Evolutionary conservation across 92 coral and sea anemone species (phyloP).

Genomic region (Epizoanthus rinbou): DNA sequence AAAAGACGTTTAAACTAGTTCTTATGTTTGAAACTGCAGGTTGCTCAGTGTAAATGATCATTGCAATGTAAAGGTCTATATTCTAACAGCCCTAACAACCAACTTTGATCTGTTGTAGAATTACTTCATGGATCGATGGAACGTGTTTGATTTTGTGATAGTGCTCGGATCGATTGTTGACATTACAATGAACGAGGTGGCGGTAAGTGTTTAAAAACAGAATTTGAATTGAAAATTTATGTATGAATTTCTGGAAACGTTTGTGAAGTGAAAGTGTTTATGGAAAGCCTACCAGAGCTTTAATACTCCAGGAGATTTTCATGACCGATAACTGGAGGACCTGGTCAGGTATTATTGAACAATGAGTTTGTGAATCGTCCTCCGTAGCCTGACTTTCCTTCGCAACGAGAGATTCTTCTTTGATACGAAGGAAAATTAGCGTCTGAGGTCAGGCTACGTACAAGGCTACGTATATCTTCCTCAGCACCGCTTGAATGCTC

Average conservation of each 20-base stretch:
- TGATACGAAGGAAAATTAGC: no score
- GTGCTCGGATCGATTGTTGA: slow-evolving; percentile 95
- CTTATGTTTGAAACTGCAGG: not conserved
- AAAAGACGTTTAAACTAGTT: not conserved
- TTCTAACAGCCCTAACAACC: not conserved
- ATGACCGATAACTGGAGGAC: slow-evolving; percentile 11
- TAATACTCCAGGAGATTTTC: not conserved
- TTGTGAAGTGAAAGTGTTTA: not conserved
- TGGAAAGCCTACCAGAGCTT: not conserved
- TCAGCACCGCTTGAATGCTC: no score
- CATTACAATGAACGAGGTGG: slow-evolving; percentile 94
- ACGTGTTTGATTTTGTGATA: slow-evolving; percentile 93
- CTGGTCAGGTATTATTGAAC: not conserved
- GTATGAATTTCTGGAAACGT: no score
- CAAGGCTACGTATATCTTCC: no score
- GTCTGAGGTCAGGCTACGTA: no score
- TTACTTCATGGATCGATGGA: slow-evolving; percentile 95
- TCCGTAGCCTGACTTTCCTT: no score
- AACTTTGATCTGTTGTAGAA: slow-evolving; percentile 54
- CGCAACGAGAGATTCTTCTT: no score
- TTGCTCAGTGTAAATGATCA: not conserved
- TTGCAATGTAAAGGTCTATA: not conserved
- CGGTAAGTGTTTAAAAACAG: slow-evolving; percentile 66
- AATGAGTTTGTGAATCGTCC: not conserved
- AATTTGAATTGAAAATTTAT: not conserved